Evolutionary conservation across 1,140 invertebrate genomes (phyloP), one percentile per base, ranked within the genome.

Genomic region (Maniola jurtina): DNA sequence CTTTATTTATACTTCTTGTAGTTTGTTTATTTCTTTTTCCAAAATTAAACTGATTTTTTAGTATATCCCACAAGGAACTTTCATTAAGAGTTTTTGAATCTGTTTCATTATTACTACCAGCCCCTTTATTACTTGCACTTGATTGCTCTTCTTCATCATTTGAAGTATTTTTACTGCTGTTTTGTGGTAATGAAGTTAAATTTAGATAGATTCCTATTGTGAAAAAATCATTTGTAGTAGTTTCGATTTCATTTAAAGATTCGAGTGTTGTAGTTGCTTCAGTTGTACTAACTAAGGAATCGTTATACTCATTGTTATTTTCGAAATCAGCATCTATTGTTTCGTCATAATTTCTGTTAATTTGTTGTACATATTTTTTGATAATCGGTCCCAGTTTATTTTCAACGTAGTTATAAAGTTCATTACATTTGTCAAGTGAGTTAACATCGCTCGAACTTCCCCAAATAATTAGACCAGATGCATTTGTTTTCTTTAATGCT

Each of bases 381-480:
- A 89, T 79, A 48, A 90, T 82, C 34, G 95, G 95, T 52, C 95
- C 95, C 0, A 95, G 73, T 14, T 92, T 81, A 1, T 91, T 89
- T 11, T 93, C 87, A 14, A 95, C 73, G 80, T 95, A 95, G 25
- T 92, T 75, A 57, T 86, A 79, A 6, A 96, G 88, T 9, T 91
- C 77, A 50, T 90, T 63, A 79, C 95, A 96, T 73, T 95, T 95
- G 7, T 81, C 75, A 75, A 92, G 88, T 2, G 90, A 93, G 68
- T 95, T 94, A 0, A 95, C 92, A 71, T 96, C 95, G 57, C 92
- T 92, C 2, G 94, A 95, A 67, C 94, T 94, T 7, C 95, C 95
- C 95, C 95, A 96, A 47, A 96, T 91, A 4, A 96, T 92, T 6
- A 94, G 80, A 1, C 95, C 95, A 66, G 93, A 88, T 5, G 93